phyloP scores from a whole-genome alignment of 1,140 invertebrate species.

The Colletes latitarsis region DNA sequence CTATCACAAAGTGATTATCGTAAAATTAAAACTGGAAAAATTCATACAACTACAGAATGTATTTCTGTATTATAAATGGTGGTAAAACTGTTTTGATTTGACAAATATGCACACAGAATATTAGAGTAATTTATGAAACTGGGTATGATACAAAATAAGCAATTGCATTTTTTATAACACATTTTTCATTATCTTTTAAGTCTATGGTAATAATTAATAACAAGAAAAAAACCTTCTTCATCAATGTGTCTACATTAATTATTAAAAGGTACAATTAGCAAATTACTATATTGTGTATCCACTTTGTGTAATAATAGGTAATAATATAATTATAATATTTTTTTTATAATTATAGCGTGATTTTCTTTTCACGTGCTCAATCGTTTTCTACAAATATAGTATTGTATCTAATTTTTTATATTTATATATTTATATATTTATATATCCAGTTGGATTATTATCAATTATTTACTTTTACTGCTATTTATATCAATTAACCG shows the following conservation, averaged over 20 bases:
- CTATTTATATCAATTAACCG: conserved; percentile 79
- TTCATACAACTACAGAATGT: conserved; percentile 20
- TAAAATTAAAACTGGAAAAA: conserved; percentile 27
- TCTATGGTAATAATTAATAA: conserved; percentile 81
- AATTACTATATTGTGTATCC: conserved; percentile 81
- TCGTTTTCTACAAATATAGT: conserved; percentile 80
- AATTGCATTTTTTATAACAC: conserved; percentile 77
- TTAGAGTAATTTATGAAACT: conserved; percentile 48
- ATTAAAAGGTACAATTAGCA: conserved; percentile 82
- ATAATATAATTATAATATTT: conserved; percentile 81
- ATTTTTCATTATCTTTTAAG: conserved; percentile 80
- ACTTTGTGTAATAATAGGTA: conserved; percentile 81
- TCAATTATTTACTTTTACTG: conserved; percentile 76
- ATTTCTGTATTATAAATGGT: conserved; percentile 23
- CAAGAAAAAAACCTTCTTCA: conserved; percentile 79
- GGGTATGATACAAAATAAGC: conserved; percentile 72
- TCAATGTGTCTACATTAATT: conserved; percentile 81
- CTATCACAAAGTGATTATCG: conserved; percentile 27
- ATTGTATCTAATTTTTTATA: conserved; percentile 78
- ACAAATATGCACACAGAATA: conserved; percentile 17
- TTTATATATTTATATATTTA: conserved; percentile 46
- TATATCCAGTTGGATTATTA: conserved; percentile 77
- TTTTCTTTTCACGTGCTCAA: conserved; percentile 77
- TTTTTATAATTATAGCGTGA: conserved; percentile 78
- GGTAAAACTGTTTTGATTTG: conserved; percentile 18